These are phyloP conservation scores for Scaptomyza hsui DNA, from an alignment of 1,140 invertebrate species.

Conservation along the genomic window DNA sequence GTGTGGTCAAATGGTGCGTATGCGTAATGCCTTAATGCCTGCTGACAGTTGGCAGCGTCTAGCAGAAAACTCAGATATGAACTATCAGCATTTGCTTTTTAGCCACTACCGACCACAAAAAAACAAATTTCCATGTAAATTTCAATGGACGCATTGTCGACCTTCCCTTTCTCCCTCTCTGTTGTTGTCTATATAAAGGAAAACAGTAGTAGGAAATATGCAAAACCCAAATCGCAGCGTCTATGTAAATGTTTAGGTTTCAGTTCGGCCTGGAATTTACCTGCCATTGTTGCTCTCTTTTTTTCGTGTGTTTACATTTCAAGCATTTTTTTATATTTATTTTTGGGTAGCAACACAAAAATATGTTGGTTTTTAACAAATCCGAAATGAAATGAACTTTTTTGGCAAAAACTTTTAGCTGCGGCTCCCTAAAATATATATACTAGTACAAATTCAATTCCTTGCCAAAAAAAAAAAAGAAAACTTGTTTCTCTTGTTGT, in stretches of 20 bases:
- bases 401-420: constrained; percentile 26
- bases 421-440: constrained; percentile 29
- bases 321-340: constrained; percentile 18
- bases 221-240: constrained; percentile 64
- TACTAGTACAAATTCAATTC: constrained; percentile 48
- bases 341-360: constrained; percentile 30
- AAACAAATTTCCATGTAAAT: constrained; percentile 78
- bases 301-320: constrained; percentile 21
- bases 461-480: constrained; percentile 38
- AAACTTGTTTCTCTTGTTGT: constrained; percentile 43
- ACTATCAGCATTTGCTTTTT: constrained; percentile 58
- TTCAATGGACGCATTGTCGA: constrained; percentile 70
- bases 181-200: not conserved
- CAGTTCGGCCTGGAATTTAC: constrained; percentile 46
- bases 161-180: not conserved
- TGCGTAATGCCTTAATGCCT: constrained; percentile 48
- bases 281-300: constrained; percentile 59
- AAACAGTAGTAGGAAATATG: constrained; percentile 48
- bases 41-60: constrained; percentile 46
- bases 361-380: constrained; percentile 76
- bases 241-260: constrained; percentile 71
- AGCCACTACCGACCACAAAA: constrained; percentile 45
- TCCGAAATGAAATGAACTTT: constrained; percentile 76
- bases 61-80: constrained; percentile 34
- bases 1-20: constrained; percentile 46